Conservation (phyloP, 2,888 invertebrate genomes). For the Cybosia mesomella region DNA sequence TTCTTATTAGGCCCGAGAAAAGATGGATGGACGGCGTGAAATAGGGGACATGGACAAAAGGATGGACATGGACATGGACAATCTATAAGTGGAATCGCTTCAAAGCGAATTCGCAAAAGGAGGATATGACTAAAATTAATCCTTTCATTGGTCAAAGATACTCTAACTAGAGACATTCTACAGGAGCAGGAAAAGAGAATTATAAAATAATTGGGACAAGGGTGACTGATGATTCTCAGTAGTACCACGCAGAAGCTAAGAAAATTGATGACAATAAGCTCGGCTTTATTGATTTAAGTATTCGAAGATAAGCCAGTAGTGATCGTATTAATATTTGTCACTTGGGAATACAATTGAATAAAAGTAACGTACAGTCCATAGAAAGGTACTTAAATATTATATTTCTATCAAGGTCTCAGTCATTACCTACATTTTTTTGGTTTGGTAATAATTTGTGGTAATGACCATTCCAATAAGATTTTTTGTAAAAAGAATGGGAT, state of each 20-base stretch:
- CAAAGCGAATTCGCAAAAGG: too few relatives aligned
- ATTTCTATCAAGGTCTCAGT: constrained; percentile 1
- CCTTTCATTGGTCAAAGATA: too few relatives aligned
- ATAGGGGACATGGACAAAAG: too few relatives aligned
- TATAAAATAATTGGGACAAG: too few relatives aligned
- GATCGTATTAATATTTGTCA: neutral
- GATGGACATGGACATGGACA: too few relatives aligned
- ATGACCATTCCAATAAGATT: constrained; percentile 4
- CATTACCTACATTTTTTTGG: neutral
- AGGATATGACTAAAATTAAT: too few relatives aligned
- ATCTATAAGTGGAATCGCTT: too few relatives aligned
- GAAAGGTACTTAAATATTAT: constrained; percentile 1
- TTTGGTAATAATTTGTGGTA: neutral
- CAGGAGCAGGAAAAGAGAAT: too few relatives aligned
- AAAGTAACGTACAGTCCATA: neutral
- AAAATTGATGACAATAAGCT: neutral
- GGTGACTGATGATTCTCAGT: neutral
- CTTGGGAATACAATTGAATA: neutral
- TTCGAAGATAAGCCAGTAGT: neutral
- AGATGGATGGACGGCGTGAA: too few relatives aligned
- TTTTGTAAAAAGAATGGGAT: neutral
- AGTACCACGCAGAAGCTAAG: neutral
- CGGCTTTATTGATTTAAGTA: too few relatives aligned
- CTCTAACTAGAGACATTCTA: too few relatives aligned
- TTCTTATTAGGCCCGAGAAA: neutral